Evolutionary conservation across 1,140 invertebrate species (phyloP), one percentile per base, ranked within the genome.

Genomic region (Drosophila mojavensis): DNA sequence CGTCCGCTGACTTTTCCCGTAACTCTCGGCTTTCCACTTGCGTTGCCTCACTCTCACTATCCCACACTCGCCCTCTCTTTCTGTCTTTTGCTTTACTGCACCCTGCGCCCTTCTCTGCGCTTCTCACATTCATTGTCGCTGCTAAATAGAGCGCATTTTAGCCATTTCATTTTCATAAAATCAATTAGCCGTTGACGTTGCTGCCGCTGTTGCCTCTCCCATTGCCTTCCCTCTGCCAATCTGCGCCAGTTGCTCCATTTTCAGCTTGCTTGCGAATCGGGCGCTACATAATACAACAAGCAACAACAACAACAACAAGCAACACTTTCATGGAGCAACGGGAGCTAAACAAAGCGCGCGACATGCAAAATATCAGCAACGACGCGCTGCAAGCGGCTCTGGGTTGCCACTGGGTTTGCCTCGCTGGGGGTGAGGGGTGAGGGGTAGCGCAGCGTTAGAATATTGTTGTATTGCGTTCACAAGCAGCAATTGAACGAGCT

Each of bases 91-190:
- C 4, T 43, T 1, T 15, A 13, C n/a, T 47, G 43, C n/a, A 7
- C 43, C 6, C 43, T 6, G n/a, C 33, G 15, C 24, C 45, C 26
- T 26, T 30, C 61, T 15, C 6, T 17, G 43, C 48, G 24, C 51
- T 41, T 15, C 30, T n/a, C 50, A 13, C 50, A 20, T 45, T 47
- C 76, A 89, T 84, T 89, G 80, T 88, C 89, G 80, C 80, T 88
- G 84, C 74, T 76, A 88, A 88, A 88, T 88, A 88, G 84, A 89
- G 84, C 84, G 77, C 78, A 84, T 80, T 88, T 84, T 84, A 80
- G 84, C 83, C 83, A 89, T 89, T 89, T 83, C 79, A 89, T 72
- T 74, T 88, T 79, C 82, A 72, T 77, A 79, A 73, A 75, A 79
- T 66, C 65, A 76, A 75, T 79, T 75, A 81, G 76, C 77, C 76